phyloP scores from a whole-genome alignment of 1,140 invertebrate species.

The Euura lappo region DNA sequence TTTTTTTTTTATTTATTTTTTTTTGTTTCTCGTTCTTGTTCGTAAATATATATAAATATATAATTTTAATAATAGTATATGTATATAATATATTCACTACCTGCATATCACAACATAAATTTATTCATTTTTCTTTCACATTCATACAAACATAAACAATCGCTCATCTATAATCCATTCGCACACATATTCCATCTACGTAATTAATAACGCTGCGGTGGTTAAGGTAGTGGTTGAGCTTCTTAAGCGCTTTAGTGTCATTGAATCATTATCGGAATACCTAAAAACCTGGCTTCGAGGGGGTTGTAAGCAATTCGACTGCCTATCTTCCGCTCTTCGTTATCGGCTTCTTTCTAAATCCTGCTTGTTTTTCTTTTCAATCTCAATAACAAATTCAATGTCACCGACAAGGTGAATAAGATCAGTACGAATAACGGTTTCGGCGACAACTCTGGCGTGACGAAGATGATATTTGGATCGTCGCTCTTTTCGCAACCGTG shows the following conservation, averaged over 20 bases:
- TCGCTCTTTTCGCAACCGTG: no score
- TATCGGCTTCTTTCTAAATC: neutral
- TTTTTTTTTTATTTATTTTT: constrained; percentile 19
- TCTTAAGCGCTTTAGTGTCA: constrained; percentile 49
- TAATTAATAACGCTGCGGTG: constrained; percentile 56
- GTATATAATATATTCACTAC: constrained; percentile 49
- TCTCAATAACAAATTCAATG: neutral
- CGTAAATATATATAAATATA: constrained; percentile 22
- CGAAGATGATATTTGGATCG: no score
- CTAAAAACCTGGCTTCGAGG: neutral
- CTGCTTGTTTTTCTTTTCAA: neutral
- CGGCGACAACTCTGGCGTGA: constrained; percentile 9
- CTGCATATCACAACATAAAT: constrained; percentile 59
- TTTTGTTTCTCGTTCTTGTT: constrained; percentile 8
- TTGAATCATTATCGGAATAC: constrained; percentile 24
- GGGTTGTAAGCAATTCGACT: constrained; percentile 10
- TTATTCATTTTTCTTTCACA: constrained; percentile 31
- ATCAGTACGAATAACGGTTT: constrained; percentile 12
- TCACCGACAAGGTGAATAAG: neutral
- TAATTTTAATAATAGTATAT: constrained; percentile 51
- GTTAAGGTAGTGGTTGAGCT: constrained; percentile 50
- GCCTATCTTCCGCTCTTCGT: constrained; percentile 9
- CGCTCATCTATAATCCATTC: constrained; percentile 20
- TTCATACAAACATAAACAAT: constrained; percentile 22
- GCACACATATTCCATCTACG: constrained; percentile 41